These are phyloP conservation scores for Drosophila setifemur DNA, from an alignment of 1,140 invertebrate genomes.

Conservation along the genomic window DNA sequence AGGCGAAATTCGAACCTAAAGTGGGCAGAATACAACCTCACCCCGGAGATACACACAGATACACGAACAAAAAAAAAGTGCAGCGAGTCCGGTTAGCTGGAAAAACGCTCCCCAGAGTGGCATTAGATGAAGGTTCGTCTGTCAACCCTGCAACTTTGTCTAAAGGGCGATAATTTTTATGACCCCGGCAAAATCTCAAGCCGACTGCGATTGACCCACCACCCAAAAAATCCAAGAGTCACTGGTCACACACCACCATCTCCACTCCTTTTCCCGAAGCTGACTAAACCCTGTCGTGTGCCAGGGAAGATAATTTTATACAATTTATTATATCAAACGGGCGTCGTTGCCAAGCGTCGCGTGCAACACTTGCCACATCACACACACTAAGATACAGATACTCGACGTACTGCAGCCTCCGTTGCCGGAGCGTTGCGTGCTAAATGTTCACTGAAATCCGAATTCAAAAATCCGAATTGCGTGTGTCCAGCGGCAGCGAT, in stretches of 20 bases:
- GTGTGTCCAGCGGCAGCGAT: constrained; percentile 35
- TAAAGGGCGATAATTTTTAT: constrained; percentile 76
- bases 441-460: constrained; percentile 65
- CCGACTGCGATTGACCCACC: constrained; percentile 70
- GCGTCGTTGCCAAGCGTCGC: constrained; percentile 59
- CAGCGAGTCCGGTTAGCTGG: constrained; percentile 55
- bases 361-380: constrained; percentile 78
- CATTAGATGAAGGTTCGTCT: constrained; percentile 57
- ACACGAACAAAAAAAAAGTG: constrained; percentile 42
- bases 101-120: constrained; percentile 75
- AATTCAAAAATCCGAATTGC: constrained; percentile 46
- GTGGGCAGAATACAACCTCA: constrained; percentile 45
- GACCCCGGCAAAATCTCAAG: constrained; percentile 70
- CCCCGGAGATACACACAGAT: constrained; percentile 25
- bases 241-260: constrained; percentile 43
- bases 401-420: constrained; percentile 28
- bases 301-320: constrained; percentile 76
- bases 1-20: constrained; percentile 17
- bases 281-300: constrained; percentile 55
- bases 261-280: neutral
- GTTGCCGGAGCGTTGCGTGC: constrained; percentile 57
- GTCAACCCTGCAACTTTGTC: constrained; percentile 59
- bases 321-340: constrained; percentile 70
- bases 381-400: constrained; percentile 34
- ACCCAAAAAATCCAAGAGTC: constrained; percentile 36